Evolutionary conservation across 2,888 invertebrate genomes (phyloP).

Genomic region (Alviniconcha strummeri): DNA sequence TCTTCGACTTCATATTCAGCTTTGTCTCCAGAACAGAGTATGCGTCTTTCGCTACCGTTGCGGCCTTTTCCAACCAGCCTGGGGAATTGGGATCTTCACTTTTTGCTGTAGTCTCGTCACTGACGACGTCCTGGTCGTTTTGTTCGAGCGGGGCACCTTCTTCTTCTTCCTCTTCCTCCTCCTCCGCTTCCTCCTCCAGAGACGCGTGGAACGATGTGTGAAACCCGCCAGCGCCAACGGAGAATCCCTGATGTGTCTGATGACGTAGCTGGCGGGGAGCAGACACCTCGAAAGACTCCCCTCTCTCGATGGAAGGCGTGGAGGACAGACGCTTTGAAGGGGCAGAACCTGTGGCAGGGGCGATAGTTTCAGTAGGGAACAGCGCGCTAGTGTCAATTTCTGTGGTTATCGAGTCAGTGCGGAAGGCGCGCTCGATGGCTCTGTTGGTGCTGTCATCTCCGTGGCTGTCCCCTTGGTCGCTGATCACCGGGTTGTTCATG

Average conservation of each 20-base stretch:
- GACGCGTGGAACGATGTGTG: background rate
- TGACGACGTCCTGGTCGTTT: background rate
- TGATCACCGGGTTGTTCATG: conserved; percentile 2
- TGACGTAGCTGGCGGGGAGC: background rate
- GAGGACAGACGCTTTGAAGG: background rate
- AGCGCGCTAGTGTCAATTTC: background rate
- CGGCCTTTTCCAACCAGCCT: no score
- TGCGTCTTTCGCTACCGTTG: no score
- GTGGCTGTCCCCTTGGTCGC: no score
- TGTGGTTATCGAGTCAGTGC: background rate
- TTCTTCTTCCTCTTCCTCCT: background rate
- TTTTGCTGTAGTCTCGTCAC: no score
- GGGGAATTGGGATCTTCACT: background rate
- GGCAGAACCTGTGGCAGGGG: no score
- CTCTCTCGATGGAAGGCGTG: conserved; percentile 7
- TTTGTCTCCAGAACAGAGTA: no score
- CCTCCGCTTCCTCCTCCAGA: no score
- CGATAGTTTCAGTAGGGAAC: background rate
- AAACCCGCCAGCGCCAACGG: background rate
- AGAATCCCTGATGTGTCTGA: background rate
- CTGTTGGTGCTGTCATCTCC: no score
- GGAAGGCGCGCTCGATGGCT: no score
- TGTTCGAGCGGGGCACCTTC: background rate
- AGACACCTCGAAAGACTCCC: conserved; percentile 21
- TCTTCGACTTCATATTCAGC: background rate